Percentiles rank a stretch among this genome's conserved stretches.
Evolutionary conservation across 1,140 invertebrate species (phyloP).

Genomic region (Zaprionus tsacasi): DNA sequence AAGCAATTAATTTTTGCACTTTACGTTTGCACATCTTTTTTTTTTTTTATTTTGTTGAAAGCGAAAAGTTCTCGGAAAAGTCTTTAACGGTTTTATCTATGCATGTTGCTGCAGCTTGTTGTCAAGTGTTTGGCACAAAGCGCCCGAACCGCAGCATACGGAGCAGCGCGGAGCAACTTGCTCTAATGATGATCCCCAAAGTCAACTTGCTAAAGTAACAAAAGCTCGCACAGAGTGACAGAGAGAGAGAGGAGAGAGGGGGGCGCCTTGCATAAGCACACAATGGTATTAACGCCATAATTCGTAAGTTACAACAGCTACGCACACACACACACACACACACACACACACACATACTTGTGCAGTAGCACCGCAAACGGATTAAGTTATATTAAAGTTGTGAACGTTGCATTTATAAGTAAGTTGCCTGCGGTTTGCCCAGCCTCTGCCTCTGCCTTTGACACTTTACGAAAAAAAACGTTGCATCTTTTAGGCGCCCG

Average conservation of each 20-base stretch:
- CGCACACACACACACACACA: conserved; percentile 18
- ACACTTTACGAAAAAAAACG: conserved; percentile 42
- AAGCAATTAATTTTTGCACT: conserved; percentile 11
- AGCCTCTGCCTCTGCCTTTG: conserved; percentile 47
- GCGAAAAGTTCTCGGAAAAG: background rate
- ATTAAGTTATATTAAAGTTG: conserved; percentile 80
- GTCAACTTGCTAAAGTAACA: conserved; percentile 79
- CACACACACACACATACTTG: conserved; percentile 5
- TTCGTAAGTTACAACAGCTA: conserved; percentile 67
- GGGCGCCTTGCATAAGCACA: conserved; percentile 61
- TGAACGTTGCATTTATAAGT: conserved; percentile 64
- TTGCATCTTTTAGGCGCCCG: conserved; percentile 17
- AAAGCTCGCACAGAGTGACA: conserved; percentile 31
- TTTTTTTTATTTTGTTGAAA: background rate
- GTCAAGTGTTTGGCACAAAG: conserved; percentile 38
- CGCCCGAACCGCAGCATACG: conserved; percentile 31
- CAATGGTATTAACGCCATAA: conserved; percentile 79
- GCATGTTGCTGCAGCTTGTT: conserved; percentile 21
- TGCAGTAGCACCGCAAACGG: conserved; percentile 49
- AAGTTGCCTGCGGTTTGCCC: conserved; percentile 21
- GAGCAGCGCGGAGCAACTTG: conserved; percentile 7
- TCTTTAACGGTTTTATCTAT: conserved; percentile 1
- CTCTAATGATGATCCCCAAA: conserved; percentile 78
- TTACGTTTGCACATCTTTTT: background rate
- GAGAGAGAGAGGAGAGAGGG: background rate